Evolutionary conservation across 2,888 invertebrate genomes (phyloP).

Genomic region (Salticus scenicus): DNA sequence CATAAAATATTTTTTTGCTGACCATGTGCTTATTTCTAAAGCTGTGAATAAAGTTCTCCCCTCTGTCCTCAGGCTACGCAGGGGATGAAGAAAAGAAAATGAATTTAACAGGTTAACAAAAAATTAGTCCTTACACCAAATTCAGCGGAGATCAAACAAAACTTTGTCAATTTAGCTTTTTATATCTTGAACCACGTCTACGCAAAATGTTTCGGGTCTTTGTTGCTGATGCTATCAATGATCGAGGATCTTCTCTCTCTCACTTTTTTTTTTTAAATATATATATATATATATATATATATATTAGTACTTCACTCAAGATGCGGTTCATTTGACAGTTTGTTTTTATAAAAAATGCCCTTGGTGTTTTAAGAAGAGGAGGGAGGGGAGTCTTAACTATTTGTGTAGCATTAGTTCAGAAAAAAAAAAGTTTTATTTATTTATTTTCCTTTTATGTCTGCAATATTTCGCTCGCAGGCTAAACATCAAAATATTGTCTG

Average conservation of each 20-base stretch:
- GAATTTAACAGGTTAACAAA: neutral
- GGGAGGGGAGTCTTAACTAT: too few relatives aligned
- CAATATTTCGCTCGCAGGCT: too few relatives aligned
- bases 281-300: too few relatives aligned
- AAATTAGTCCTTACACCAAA: neutral
- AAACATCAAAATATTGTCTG: neutral
- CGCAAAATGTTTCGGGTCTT: conserved; percentile 31
- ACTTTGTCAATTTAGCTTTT: neutral
- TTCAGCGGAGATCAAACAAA: conserved; percentile 3
- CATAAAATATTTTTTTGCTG: conserved; percentile 4
- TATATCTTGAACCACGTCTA: neutral
- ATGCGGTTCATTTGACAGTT: neutral
- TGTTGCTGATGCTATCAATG: conserved; percentile 30
- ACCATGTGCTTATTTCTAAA: neutral
- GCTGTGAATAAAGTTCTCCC: conserved; percentile 15
- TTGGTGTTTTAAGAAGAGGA: too few relatives aligned
- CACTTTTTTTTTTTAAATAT: conserved; percentile 26
- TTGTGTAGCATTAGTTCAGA: too few relatives aligned
- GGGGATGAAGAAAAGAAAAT: neutral
- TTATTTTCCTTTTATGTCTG: neutral
- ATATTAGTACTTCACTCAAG: conserved; percentile 6
- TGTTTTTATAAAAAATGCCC: too few relatives aligned
- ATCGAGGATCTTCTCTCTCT: conserved; percentile 27
- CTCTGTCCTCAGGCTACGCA: neutral
- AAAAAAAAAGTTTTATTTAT: neutral